phyloP scores from a whole-genome alignment of 2,797 vertebrate species.

The Onychomys arenicola region DNA sequence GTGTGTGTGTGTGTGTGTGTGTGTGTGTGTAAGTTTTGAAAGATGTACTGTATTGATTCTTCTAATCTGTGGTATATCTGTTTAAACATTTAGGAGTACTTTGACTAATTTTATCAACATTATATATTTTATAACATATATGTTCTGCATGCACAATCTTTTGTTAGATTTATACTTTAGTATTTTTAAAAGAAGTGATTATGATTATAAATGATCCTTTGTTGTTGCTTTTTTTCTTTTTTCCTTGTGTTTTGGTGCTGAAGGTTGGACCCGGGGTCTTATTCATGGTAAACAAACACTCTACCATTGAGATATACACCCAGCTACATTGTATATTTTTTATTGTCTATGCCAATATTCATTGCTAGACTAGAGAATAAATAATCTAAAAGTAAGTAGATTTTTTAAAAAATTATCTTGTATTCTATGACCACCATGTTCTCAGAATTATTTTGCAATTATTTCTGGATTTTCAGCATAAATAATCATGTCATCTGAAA shows the following conservation, averaged over 20 bases:
- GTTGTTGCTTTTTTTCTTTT: background rate
- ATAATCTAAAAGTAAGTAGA: background rate
- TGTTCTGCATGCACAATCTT: background rate
- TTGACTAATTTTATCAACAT: background rate
- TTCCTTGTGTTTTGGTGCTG: background rate
- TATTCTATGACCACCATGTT: background rate
- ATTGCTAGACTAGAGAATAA: background rate
- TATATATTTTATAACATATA: background rate
- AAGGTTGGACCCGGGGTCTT: background rate
- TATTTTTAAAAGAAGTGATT: background rate
- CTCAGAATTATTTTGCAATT: background rate
- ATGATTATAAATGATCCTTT: background rate
- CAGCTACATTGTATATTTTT: background rate
- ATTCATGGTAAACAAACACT: background rate
- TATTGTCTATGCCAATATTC: background rate
- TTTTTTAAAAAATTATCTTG: slow-evolving; percentile 7
- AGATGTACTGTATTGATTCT: background rate
- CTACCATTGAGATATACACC: background rate
- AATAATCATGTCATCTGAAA: slow-evolving; percentile 1
- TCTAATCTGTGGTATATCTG: background rate
- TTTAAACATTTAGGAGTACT: background rate
- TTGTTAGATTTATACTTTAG: slow-evolving; percentile 35
- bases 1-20: background rate
- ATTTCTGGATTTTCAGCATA: slow-evolving; percentile 39
- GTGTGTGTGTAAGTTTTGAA: background rate